Conservation (phyloP, 2,797 vertebrate species). For the Pipistrellus nathusii region DNA sequence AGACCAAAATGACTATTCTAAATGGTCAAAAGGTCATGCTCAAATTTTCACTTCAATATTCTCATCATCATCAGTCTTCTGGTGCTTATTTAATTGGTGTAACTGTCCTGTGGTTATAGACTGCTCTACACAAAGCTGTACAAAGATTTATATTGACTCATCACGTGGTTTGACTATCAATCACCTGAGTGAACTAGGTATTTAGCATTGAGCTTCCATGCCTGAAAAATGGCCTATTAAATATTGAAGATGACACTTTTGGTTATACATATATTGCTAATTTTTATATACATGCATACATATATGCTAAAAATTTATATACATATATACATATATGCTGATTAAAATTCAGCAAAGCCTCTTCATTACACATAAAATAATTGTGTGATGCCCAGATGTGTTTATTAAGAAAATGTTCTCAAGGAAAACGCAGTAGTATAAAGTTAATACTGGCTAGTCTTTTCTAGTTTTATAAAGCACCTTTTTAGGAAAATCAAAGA, state of each 20-base stretch:
- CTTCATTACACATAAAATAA: background rate
- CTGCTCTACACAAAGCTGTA: fast-evolving
- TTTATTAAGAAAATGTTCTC: background rate
- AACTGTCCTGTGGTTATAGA: background rate
- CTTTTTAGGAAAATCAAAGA: constrained; percentile 9
- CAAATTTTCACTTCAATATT: background rate
- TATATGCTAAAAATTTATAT: background rate
- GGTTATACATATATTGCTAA: background rate
- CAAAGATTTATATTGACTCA: background rate
- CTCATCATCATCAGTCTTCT: background rate
- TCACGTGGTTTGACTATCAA: background rate
- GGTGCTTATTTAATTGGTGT: background rate
- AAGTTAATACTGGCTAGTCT: background rate
- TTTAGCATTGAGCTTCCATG: background rate
- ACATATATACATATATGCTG: background rate
- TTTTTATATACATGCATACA: background rate
- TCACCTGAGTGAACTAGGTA: background rate
- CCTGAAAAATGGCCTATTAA: background rate
- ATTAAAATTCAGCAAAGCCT: background rate
- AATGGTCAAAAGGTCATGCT: background rate
- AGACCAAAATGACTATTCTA: background rate
- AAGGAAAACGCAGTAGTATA: background rate
- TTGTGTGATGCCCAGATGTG: background rate
- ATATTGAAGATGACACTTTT: background rate
- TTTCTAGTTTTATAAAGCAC: background rate